Evolutionary conservation across 2,888 invertebrate species (phyloP), one percentile per base, ranked within the genome.

Genomic region (Saturnia japonica): DNA sequence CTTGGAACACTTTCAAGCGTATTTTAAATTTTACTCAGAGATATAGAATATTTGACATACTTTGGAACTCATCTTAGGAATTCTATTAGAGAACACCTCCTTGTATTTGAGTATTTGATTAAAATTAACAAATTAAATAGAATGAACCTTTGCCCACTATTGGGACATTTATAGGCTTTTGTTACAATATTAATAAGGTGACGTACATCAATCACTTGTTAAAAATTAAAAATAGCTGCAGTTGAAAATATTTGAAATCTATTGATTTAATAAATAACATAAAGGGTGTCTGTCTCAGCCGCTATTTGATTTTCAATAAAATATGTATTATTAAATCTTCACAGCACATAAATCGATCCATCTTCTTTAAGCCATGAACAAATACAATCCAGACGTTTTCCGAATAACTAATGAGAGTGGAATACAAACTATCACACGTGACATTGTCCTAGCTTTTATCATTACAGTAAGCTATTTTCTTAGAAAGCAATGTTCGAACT

Each of bases 311-410:
- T 57, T 14, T 14, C 9, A 28, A 57, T 57, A 57, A 12, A 25
- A 57, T 54, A 57, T 57, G 25, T 57, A 25, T 25, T 25, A 57
- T 57, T 57, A 25, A 57, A 57, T 57, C 25, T 25, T 25, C 57
- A 57, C 25, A 28, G 25, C 11, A 57, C 25, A 57, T 57, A 57
- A 57, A 57, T 57, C 57, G 57, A 25, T 25, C 57, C 57, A 14
- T 57, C 57, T 57, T 25, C 25, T 22, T 57, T 57, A 57, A 57
- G 57, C 57, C 57, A 25, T 28, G 57, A 57, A 57, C 14, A 57
- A 57, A 57, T 57, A 25, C 22, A 25, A 25, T 57, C 22, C 3
- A 57, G 25, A 57, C 57, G 57, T 12, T 11, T 57, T 57, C 25
- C 25, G 57, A 25, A 57, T 57, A 57, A 57, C 57, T 12, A 57